Base-by-base conservation (phyloP, 2,888 invertebrate species). In the Emesis furor region DNA sequence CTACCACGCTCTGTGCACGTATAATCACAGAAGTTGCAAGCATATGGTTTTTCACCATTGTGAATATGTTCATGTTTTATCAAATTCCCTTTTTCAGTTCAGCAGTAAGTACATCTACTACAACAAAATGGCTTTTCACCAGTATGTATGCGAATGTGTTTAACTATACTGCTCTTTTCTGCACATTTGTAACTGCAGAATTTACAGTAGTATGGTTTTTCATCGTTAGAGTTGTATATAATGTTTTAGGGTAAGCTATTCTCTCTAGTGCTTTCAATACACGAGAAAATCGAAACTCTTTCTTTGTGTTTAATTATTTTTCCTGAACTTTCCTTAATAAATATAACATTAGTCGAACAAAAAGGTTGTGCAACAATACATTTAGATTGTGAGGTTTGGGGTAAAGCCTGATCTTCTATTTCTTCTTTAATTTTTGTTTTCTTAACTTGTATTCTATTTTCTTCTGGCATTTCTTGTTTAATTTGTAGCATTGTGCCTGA, bases 21-120 rank as follows among this genome's bases (percentile, higher is more conserved):
- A 74, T 83, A 83, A 5, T 85, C 62, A n/a, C 85, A 85, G 10
- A 77, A 32, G 14, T 79, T 46, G 32, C 86, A 86, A 1, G 75
- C 46, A 65, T 81, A 74, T 10, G 86, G 81, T 12, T 76, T 80
- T 71, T 80, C 80, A 3, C 80, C 84, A 0, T 80, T 82, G 30
- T 86, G 86, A 5, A 76, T 76, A 30, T 69, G 69, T n/a, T 76
- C 76, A 69, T 76, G 76, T 30, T 76, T 76, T 14, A 76, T 51
- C n/a, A 76, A n/a, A 12, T 69, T 76, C 0, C 76, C 76, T 37
- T 76, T 76, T 24, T 76, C 76, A 1, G 76, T 76, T 46, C 76
- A 76, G 4, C 76, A 17, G 17, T 76, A 76, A 0, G 69, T 76
- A 42, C 76, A 76, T 3, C 14, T 6, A 35, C 39, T 71, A 69